Conservation (phyloP, 2,797 vertebrate species). For the Alosa sapidissima region DNA sequence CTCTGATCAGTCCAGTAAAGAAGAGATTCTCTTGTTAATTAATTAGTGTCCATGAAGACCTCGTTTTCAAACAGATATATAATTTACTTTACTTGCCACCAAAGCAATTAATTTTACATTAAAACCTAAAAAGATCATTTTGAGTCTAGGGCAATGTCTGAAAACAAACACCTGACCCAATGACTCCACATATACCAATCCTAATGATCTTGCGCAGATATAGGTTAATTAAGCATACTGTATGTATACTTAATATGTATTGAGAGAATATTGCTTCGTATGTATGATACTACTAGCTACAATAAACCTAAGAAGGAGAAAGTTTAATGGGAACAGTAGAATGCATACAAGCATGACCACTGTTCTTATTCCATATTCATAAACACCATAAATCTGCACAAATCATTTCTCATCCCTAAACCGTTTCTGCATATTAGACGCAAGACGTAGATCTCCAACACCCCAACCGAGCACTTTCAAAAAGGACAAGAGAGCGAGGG, state of each 20-base stretch:
- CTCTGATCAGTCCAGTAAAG: slow-evolving; percentile 68
- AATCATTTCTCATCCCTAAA: neutral
- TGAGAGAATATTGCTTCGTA: neutral
- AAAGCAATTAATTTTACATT: slow-evolving; percentile 73
- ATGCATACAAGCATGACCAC: slow-evolving; percentile 1
- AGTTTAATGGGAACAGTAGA: neutral
- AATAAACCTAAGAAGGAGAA: neutral
- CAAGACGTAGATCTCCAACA: slow-evolving; percentile 23
- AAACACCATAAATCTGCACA: neutral
- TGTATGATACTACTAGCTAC: neutral
- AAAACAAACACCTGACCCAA: slow-evolving; percentile 49
- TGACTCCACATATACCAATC: neutral
- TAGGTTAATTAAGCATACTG: slow-evolving; percentile 15
- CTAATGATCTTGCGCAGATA: neutral
- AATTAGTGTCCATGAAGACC: slow-evolving; percentile 80
- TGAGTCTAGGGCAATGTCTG: slow-evolving; percentile 56
- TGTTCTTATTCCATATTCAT: neutral
- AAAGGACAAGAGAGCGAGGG: slow-evolving; percentile 22
- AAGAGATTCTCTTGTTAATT: slow-evolving; percentile 76
- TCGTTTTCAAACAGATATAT: slow-evolving; percentile 72
- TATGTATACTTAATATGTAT: neutral
- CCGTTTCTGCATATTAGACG: neutral
- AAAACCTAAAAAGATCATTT: slow-evolving; percentile 57
- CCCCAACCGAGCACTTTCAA: neutral
- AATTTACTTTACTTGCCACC: slow-evolving; percentile 51